Conservation (phyloP, 2,113 vertebrate genomes). For the Diphyllodes magnificus region DNA sequence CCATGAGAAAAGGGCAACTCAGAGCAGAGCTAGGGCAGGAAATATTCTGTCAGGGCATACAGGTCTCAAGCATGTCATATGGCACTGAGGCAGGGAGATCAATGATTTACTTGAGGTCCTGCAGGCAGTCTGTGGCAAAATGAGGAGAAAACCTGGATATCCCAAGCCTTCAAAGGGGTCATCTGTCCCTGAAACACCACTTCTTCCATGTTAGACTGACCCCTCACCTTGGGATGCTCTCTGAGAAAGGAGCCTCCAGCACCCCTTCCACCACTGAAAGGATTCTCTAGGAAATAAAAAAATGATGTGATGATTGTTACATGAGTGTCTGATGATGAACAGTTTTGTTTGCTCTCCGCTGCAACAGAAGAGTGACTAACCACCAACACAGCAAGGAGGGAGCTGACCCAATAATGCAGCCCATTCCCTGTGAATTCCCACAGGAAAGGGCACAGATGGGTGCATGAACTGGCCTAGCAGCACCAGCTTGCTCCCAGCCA, state of each 20-base stretch:
- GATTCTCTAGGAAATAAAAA: not conserved
- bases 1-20: fast-evolving
- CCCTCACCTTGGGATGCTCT: not conserved
- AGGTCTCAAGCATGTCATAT: not conserved
- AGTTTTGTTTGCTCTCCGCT: not conserved
- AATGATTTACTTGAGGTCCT: not conserved
- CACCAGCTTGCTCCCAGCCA: not conserved
- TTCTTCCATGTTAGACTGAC: not conserved
- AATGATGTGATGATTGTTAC: not conserved
- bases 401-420: not conserved
- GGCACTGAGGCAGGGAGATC: not conserved
- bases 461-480: not conserved
- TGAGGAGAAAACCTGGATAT: not conserved
- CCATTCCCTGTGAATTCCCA: not conserved
- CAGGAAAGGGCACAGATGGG: not conserved
- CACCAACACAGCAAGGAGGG: not conserved
- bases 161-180: not conserved
- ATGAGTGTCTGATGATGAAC: not conserved
- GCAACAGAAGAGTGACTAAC: not conserved
- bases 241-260: not conserved
- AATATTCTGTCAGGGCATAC: not conserved
- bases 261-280: not conserved
- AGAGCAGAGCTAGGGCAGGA: not conserved
- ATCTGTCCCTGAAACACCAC: not conserved
- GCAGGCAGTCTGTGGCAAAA: not conserved